Conservation (phyloP, 2,888 invertebrate species). For the Bombylius discolor region DNA sequence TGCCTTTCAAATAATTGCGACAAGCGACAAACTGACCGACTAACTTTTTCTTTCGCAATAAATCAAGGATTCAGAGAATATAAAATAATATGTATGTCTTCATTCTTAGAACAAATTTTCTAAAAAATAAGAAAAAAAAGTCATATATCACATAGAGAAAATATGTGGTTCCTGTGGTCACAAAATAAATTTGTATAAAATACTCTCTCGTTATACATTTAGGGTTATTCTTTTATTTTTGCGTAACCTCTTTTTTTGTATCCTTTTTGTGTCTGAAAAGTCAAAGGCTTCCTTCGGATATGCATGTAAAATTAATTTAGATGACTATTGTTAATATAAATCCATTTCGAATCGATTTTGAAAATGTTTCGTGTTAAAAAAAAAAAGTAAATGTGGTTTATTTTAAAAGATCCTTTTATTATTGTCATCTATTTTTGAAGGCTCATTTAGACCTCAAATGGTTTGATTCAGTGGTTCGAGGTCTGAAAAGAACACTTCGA, state of each 20-base stretch:
- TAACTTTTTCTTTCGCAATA: neutral
- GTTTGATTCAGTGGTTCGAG: no score
- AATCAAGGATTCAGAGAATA: neutral
- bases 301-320: neutral
- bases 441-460: no score
- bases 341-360: neutral
- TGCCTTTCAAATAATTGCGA: neutral
- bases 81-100: no score
- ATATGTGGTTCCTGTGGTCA: neutral
- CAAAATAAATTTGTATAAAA: neutral
- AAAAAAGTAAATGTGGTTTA: no score
- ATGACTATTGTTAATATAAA: neutral
- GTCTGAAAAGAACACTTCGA: no score
- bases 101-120: neutral
- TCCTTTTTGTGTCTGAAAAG: neutral
- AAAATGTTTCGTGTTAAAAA: neutral
- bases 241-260: neutral
- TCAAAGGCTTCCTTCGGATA: neutral
- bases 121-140: no score
- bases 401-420: no score
- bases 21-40: no score
- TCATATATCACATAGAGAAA: neutral
- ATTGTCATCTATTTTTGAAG: no score
- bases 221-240: no score
- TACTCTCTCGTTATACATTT: no score